Conservation (phyloP, 2,113 vertebrate genomes). For the Pterocles burchelli region DNA sequence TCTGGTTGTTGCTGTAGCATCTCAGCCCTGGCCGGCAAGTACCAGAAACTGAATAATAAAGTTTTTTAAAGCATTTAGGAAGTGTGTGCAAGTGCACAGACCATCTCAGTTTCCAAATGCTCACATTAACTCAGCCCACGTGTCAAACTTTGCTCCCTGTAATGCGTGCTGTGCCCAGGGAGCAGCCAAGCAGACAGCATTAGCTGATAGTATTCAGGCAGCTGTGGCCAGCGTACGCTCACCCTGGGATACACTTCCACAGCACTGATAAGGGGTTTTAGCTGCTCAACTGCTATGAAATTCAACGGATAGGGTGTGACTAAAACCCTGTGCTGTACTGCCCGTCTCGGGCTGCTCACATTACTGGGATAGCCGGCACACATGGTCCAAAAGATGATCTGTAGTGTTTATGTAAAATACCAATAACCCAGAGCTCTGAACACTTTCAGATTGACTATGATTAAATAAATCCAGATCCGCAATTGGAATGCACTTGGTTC, state of each 20-base stretch:
- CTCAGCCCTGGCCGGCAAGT: not conserved
- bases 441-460: not conserved
- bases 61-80: not conserved
- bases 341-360: not conserved
- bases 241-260: slow-evolving; percentile 28
- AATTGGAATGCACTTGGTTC: not conserved
- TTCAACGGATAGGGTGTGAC: not conserved
- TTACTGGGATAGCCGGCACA: not conserved
- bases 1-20: not conserved
- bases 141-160: not conserved
- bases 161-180: not conserved
- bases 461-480: not conserved
- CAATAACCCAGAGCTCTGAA: not conserved
- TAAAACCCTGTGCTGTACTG: not conserved
- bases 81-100: not conserved
- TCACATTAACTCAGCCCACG: not conserved
- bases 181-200: not conserved
- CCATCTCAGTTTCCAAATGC: not conserved
- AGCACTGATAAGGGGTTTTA: slow-evolving; percentile 37
- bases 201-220: slow-evolving; percentile 33
- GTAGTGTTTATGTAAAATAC: not conserved
- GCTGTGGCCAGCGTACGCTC: not conserved
- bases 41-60: not conserved
- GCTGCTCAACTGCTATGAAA: slow-evolving; percentile 46
- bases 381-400: not conserved